Percentiles rank a stretch among this genome's conserved stretches.
These are phyloP conservation scores for Pogonocherus hispidulus DNA, from an alignment of 2,888 invertebrate genomes.

Conservation along the genomic window DNA sequence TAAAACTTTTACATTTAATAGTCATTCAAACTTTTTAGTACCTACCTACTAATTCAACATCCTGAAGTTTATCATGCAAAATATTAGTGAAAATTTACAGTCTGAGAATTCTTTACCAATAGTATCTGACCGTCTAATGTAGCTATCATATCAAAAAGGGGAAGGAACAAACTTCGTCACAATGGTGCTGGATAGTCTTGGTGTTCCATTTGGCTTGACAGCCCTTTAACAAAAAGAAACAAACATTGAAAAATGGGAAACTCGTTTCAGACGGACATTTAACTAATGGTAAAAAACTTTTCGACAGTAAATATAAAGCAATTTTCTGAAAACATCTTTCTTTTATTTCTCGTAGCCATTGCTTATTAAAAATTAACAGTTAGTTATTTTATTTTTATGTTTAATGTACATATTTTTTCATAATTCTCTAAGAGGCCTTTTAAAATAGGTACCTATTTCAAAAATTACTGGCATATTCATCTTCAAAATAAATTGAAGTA, in stretches of 20 bases:
- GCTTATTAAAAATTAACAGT: too few species aligned
- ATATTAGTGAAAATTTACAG: background rate
- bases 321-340: background rate
- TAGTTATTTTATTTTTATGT: too few species aligned
- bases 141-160: background rate
- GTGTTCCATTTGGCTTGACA: background rate
- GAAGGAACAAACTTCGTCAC: background rate
- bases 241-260: background rate
- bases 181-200: background rate
- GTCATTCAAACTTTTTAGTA: background rate
- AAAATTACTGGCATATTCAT: too few species aligned
- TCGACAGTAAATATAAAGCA: background rate
- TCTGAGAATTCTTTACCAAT: background rate
- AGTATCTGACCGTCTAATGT: background rate
- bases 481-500: too few species aligned
- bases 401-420: too few species aligned
- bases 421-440: too few species aligned
- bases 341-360: too few species aligned
- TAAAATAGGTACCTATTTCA: too few species aligned
- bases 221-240: background rate
- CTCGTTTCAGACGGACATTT: background rate
- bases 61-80: background rate
- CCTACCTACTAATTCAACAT: background rate
- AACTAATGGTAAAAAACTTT: background rate
- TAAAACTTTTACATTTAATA: background rate